Base-by-base conservation (phyloP, 1,140 invertebrate genomes). In the Paralvinella palmiformis region DNA sequence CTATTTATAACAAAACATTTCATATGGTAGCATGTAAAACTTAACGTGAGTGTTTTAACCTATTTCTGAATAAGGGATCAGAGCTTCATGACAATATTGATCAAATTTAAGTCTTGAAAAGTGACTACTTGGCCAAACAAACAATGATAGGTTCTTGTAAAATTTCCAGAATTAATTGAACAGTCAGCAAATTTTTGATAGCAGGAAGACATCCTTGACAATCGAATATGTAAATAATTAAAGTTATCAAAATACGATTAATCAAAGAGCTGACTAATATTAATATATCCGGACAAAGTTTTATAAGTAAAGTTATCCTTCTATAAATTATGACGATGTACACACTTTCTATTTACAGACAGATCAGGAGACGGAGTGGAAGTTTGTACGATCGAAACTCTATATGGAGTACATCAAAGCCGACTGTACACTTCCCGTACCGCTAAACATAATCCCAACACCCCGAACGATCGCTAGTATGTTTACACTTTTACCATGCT, bases 381-480 rank as follows among this genome's bases (percentile, higher is more conserved):
- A 95, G 78, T 95, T 94, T 72, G 91, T 91, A 2, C 81, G 92
- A 13, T 91, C 89, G 62, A 87, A 89, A 68, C 80, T 95, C n/a
- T 95, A 91, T 89, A 91, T 94, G 86, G 91, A 89, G 68, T 95
- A 94, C 74, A 94, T 94, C 69, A 89, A 92, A 72, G 89, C 92
- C 53, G 89, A 89, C 0, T 86, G 87, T 61, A 92, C 89, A 0
- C 85, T 94, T 0, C 91, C 92, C 1, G 87, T 91, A 0, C 92
- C 92, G 0, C 91, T 95, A 69, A 94, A 94, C 75, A 85, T 95
- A 63, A 85, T 94, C 22, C 91, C 91, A 5, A 92, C 92, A 0
- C 94, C 94, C 29, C 96, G 96, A 81, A 92, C 72, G 17, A 53
- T 79, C 17, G 44, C 65, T 13, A 10, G 37, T n/a, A n/a, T n/a